Base-by-base conservation (phyloP, 2,888 invertebrate genomes). In the Chromoteleia sp. region DNA sequence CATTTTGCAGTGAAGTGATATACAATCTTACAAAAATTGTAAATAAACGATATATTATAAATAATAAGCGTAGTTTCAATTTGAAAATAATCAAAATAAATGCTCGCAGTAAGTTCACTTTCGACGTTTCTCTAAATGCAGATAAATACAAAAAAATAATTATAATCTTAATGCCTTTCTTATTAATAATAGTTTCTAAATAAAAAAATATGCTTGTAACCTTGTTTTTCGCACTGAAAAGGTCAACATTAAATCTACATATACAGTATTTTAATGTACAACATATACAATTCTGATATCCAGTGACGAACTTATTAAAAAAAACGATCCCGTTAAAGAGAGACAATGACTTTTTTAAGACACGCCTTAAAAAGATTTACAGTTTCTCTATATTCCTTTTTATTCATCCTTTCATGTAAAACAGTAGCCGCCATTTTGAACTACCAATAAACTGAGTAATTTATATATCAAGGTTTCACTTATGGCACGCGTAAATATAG, bases 351-450 rank as follows among this genome's bases (percentile, higher is more conserved):
- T n/a, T n/a, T n/a, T 39, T n/a, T 39, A 39, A 14, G 7, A 41
- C 14, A 41, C 3, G 14, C 5, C 14, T 41, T 6, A 6, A 14
- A 41, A 41, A 41, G 0, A 5, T 12, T 3, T 41, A 41, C 15
- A 58, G 12, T 58, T 29, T 50, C 50, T n/a, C 50, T 12, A n/a
- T n/a, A n/a, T n/a, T n/a, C n/a, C 50, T 21, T 50, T 50, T 50
- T 25, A 50, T 48, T n/a, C 48, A 19, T 48, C 21, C 7, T 21
- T 50, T 50, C 12, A 14, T 21, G 25, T 50, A 12, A 1, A 25
- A 7, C 0, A 50, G 14, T 41, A 41, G 14, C 41, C 14, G 2
- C n/a, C n/a, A 12, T 21, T 25, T 2, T 29, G 25, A 25, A 50
- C 29, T 12, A 50, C 25, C 29, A 25, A 50, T 50, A 50, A 50